These are phyloP conservation scores for Sorex fumeus DNA, from an alignment of 2,113 vertebrate genomes.

Conservation along the genomic window DNA sequence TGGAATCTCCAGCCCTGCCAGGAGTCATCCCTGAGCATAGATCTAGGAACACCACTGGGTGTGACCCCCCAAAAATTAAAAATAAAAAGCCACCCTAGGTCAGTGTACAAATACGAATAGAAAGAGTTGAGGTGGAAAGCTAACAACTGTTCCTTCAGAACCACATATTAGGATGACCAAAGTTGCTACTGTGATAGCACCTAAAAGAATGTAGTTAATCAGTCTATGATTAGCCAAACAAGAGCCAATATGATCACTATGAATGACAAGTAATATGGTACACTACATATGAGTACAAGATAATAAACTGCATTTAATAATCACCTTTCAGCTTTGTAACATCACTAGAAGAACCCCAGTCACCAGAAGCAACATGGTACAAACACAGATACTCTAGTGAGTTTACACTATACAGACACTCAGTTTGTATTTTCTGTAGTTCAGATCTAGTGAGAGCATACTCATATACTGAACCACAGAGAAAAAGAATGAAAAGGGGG, in stretches of 20 bases:
- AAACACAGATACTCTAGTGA: conserved; percentile 24
- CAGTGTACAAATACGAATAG: background rate
- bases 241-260: background rate
- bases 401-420: too few relatives aligned
- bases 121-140: background rate
- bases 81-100: conserved; percentile 1
- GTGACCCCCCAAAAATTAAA: too few relatives aligned
- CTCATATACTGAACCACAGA: conserved; percentile 22
- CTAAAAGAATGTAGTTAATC: background rate
- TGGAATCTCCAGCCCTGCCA: too few relatives aligned
- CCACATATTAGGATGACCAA: background rate
- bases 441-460: background rate
- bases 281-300: background rate
- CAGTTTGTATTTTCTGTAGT: conserved; percentile 17
- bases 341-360: background rate
- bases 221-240: background rate
- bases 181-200: background rate
- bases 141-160: conserved; percentile 31
- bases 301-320: background rate
- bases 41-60: too few relatives aligned
- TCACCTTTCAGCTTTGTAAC: background rate
- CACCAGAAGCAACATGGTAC: background rate
- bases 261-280: background rate
- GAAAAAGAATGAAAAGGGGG: background rate
- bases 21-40: too few relatives aligned